A percentile compares a stretch with the other conserved stretches of the same genome.
Conservation (phyloP, 2,888 invertebrate species). For the Ashinkailepas kermadecensis region DNA sequence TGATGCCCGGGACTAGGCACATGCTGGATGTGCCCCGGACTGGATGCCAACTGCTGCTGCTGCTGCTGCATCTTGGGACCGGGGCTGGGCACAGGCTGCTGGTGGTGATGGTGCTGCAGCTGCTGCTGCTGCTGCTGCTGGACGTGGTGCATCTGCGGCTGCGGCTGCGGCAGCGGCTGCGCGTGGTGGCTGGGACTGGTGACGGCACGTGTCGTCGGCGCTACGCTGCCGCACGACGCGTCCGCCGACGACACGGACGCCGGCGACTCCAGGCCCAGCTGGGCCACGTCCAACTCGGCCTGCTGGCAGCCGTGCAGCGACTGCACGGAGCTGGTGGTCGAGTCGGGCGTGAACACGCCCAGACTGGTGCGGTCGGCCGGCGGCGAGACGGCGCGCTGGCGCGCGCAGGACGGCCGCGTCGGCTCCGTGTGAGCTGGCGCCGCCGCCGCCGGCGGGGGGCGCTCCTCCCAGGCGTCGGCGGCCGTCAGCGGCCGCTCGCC, state of each 20-base stretch:
- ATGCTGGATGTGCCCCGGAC: conserved; percentile 22
- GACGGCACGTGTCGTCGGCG: too few species aligned
- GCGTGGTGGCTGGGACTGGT: too few species aligned
- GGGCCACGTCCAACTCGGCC: conserved; percentile 74
- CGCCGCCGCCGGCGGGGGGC: neutral
- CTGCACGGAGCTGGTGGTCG: conserved; percentile 72
- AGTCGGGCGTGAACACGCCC: conserved; percentile 79
- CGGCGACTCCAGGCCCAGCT: conserved; percentile 78
- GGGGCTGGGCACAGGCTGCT: too few species aligned
- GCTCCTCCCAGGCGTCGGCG: neutral
- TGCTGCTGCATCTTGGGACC: conserved; percentile 27
- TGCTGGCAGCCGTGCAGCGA: conserved; percentile 60
- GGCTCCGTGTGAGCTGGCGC: conserved; percentile 29
- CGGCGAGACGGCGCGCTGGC: conserved; percentile 22
- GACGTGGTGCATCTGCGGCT: too few species aligned
- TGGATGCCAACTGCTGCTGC: conserved; percentile 32
- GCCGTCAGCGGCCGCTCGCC: too few species aligned
- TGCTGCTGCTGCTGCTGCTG: too few species aligned
- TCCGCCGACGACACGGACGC: conserved; percentile 75
- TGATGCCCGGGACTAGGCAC: neutral
- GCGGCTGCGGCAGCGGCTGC: too few species aligned
- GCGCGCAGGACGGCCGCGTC: conserved; percentile 31
- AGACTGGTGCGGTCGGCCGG: conserved; percentile 42
- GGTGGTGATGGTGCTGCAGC: too few species aligned
- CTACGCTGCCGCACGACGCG: conserved; percentile 33